phyloP scores from a whole-genome alignment of 2,888 invertebrate species.

The Lasioglossum oenotherae region DNA sequence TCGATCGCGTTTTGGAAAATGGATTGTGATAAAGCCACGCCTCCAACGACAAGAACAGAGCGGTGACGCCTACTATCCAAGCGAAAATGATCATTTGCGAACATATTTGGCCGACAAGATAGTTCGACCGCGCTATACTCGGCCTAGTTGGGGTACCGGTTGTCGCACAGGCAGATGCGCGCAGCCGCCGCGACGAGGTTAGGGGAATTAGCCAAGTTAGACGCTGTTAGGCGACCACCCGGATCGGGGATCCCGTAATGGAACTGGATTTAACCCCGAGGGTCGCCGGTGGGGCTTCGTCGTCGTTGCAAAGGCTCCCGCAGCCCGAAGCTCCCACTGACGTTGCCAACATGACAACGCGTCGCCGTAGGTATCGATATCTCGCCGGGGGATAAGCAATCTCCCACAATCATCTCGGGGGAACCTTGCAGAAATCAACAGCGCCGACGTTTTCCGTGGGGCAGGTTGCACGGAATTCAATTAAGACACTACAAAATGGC shows the following conservation, averaged over 20 bases:
- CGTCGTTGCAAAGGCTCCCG: slow-evolving; percentile 57
- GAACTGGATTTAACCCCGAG: slow-evolving; percentile 76
- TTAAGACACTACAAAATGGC: no score
- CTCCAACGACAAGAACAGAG: background rate
- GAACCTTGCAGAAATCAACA: background rate
- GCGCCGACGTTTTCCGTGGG: background rate
- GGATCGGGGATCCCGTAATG: slow-evolving; percentile 75
- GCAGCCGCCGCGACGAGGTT: slow-evolving; percentile 47
- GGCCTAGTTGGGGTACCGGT: slow-evolving; percentile 7
- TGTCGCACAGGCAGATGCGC: slow-evolving; percentile 4
- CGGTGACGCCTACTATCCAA: background rate
- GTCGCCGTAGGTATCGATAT: slow-evolving; percentile 30
- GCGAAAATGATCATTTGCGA: background rate
- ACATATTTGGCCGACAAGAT: slow-evolving; percentile 12
- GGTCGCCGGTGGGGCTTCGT: slow-evolving; percentile 67
- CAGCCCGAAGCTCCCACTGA: slow-evolving; percentile 22
- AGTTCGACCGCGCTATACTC: background rate
- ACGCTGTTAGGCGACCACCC: slow-evolving; percentile 73
- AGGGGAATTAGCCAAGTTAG: slow-evolving; percentile 76
- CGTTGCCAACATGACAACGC: slow-evolving; percentile 48
- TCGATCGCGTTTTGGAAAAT: background rate
- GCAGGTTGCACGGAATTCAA: background rate
- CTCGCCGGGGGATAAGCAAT: slow-evolving; percentile 3
- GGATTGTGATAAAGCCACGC: background rate
- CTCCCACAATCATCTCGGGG: background rate